Evolutionary conservation across 2,888 invertebrate genomes (phyloP).

Genomic region (Chalcis sispes): DNA sequence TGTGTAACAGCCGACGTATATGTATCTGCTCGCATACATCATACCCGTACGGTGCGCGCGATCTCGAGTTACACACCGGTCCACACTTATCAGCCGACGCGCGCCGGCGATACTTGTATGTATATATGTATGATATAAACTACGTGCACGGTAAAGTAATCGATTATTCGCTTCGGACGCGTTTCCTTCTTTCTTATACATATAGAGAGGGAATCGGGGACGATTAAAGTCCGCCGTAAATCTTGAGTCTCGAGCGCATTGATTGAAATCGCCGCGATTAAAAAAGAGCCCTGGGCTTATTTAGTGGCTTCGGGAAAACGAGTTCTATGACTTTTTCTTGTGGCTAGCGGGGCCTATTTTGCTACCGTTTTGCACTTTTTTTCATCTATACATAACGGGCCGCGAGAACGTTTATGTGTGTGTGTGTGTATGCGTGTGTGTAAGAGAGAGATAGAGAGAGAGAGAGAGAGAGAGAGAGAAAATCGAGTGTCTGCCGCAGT

Average conservation of each 20-base stretch:
- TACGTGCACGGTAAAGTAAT: too few species aligned
- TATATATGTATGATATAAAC: too few species aligned
- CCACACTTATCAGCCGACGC: neutral
- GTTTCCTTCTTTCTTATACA: neutral
- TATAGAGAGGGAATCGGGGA: neutral
- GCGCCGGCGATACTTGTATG: neutral
- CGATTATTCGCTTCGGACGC: slow-evolving; percentile 44
- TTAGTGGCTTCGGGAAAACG: slow-evolving; percentile 22
- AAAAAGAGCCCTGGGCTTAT: too few species aligned
- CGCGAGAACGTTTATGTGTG: too few species aligned
- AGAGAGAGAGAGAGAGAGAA: slow-evolving; percentile 1
- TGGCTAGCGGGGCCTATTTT: too few species aligned
- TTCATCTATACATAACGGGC: too few species aligned
- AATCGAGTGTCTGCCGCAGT: too few species aligned
- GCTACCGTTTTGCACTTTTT: too few species aligned
- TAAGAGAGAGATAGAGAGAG: neutral
- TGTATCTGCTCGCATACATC: slow-evolving; percentile 11
- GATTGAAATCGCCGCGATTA: slow-evolving; percentile 50
- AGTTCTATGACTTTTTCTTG: neutral
- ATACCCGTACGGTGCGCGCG: slow-evolving; percentile 6
- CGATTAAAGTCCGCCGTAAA: slow-evolving; percentile 48
- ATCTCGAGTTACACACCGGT: neutral
- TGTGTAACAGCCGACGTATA: neutral
- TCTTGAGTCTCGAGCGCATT: slow-evolving; percentile 33
- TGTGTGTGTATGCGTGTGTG: neutral